Base-by-base conservation (phyloP, 2,888 invertebrate genomes). In the Drosophila leonis region DNA sequence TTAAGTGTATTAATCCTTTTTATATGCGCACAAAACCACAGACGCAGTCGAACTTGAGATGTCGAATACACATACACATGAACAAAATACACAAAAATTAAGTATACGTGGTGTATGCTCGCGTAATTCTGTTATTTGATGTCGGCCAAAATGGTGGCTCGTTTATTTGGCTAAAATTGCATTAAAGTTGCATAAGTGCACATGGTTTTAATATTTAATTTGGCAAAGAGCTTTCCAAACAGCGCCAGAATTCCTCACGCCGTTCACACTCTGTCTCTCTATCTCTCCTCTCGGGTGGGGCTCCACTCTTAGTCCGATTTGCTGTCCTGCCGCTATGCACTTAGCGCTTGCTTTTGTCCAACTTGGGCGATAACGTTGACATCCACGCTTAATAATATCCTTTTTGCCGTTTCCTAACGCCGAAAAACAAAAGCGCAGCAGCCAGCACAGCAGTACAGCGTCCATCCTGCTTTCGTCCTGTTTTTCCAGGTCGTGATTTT, bases 101-200 rank as follows among this genome's bases (percentile, higher is more conserved):
- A 81, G 89, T 83, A 89, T 73, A 78, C 76, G 90, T 48, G n/a
- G 63, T 69, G 75, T 69, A 66, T 70, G 72, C 56, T 59, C 35
- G 78, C 67, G 73, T 68, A 66, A 72, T 73, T 72, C 70, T 67
- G 66, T 72, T 84, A 84, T 88, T 88, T 78, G 86, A 83, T 83
- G 78, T 60, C 72, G 68, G 78, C 78, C 61, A 68, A 54, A 56
- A 67, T 80, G 54, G 77, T 59, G 52, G 68, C 65, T 74, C 87
- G 84, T 84, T 88, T 82, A 78, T 87, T 90, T 90, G 72, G 73
- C 67, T 65, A 77, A 87, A 89, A 89, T 89, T 90, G 91, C 90
- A 90, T 89, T 89, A 89, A 89, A 89, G 78, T 90, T 89, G 88
- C 81, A 90, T 88, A 90, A 89, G 87, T 90, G 91, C 91, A 89